phyloP scores from a whole-genome alignment of 23 tunicate genomes.

The Phallusia fumigata region DNA sequence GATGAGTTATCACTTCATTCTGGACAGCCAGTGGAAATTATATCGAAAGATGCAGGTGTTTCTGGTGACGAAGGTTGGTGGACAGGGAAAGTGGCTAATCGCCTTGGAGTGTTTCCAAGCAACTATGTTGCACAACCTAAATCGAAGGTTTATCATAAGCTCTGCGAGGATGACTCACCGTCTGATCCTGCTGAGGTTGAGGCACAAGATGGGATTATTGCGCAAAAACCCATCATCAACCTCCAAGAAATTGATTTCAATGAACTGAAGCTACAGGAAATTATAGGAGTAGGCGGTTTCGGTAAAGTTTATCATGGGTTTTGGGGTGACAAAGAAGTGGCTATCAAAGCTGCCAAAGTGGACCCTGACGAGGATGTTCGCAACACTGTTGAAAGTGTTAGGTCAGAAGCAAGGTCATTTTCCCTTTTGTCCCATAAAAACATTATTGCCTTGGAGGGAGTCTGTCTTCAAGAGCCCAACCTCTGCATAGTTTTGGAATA shows the following conservation, averaged over 20 bases:
- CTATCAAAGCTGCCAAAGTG: constrained; percentile 90
- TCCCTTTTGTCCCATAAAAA: constrained; percentile 81
- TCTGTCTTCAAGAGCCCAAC: constrained; percentile 73
- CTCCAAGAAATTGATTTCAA: constrained; percentile 66
- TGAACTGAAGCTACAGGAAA: constrained; percentile 64
- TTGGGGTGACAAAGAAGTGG: constrained; percentile 81
- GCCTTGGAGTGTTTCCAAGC: constrained; percentile 94
- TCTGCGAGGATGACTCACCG: constrained; percentile 88
- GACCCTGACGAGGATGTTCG: constrained; percentile 80
- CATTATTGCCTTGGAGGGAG: constrained; percentile 84
- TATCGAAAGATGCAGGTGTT: constrained; percentile 73
- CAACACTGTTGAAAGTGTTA: constrained; percentile 56
- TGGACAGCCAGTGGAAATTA: constrained; percentile 68
- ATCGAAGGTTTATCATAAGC: constrained; percentile 65
- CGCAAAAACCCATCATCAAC: constrained; percentile 29
- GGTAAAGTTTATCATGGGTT: constrained; percentile 97
- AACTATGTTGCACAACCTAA: constrained; percentile 79
- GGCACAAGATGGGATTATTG: constrained; percentile 33
- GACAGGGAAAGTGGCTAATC: constrained; percentile 91
- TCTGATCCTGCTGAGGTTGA: constrained; percentile 44
- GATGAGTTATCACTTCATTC: constrained; percentile 81
- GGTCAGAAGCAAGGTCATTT: constrained; percentile 76
- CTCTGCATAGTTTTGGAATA: constrained; percentile 93
- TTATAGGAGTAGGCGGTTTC: constrained; percentile 98
- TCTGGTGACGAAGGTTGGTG: constrained; percentile 99